Base-by-base conservation (phyloP, 1,140 invertebrate genomes). In the Caenorhabditis inopinata region DNA sequence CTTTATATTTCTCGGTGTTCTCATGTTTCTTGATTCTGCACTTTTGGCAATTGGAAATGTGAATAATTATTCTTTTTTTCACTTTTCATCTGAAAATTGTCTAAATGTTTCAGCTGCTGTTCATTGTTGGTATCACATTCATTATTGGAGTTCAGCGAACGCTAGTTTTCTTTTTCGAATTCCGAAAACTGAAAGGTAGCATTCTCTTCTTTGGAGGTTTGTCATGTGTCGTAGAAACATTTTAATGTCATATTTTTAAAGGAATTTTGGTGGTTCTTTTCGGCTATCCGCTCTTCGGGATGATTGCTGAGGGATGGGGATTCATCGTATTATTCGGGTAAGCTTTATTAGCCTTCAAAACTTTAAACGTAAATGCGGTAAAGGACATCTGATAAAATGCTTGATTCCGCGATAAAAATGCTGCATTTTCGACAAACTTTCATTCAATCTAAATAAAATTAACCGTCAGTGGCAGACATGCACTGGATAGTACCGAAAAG, bases 41-140 rank as follows among this genome's bases (percentile, higher is more conserved):
- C 91, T 99, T 82, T 91, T 99, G 58, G 97, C 97, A 12, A 96
- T 99, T 88, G 97, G 97, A 89, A 99, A 99, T 93, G 96, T 96
- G 92, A 93, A 92, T 90, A 49, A 75, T 46, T 42, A 42, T n/a
- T n/a, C 5, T 77, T 73, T 25, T 78, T 2, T 27, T 80, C 11
- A 21, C 45, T 1, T 23, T 32, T 12, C 27, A 45, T 9, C 32
- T 5, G 46, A 49, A 38, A 79, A 75, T 47, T 85, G 76, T 82
- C 79, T n/a, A n/a, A n/a, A n/a, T 76, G 76, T 90, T 92, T 83
- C 89, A 95, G 94, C 94, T 98, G 81, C 90, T 99, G 38, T 99
- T 99, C 90, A 93, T 99, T 84, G 91, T 92, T 85, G 97, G 97
- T 27, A 91, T 99, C 49, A 94, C 93, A 48, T 96, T 96, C 91